phyloP scores from a whole-genome alignment of 1,140 invertebrate genomes.

The Aphelenchoides fujianensis region DNA sequence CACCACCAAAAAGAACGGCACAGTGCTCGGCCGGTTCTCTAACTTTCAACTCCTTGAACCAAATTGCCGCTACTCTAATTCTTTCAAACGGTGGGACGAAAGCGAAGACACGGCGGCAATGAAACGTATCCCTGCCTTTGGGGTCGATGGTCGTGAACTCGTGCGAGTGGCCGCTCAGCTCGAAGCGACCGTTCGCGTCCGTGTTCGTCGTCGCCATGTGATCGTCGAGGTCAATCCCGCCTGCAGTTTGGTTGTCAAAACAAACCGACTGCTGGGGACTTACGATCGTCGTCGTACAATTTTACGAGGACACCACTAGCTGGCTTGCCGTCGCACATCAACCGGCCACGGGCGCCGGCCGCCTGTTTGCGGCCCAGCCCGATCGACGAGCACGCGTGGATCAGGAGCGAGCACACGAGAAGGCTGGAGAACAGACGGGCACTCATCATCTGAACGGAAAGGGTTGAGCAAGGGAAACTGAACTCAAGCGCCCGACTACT shows the following conservation, averaged over 20 bases:
- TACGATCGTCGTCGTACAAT: slow-evolving; percentile 47
- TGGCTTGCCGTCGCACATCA: slow-evolving; percentile 21
- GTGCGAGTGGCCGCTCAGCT: not conserved
- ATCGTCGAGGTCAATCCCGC: slow-evolving; percentile 17
- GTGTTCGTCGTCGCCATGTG: not conserved
- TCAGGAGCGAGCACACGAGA: too few relatives aligned
- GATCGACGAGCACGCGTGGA: too few relatives aligned
- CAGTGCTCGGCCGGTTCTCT: too few relatives aligned
- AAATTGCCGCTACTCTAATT: too few relatives aligned
- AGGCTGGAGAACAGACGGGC: too few relatives aligned
- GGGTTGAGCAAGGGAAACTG: too few relatives aligned
- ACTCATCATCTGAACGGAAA: too few relatives aligned
- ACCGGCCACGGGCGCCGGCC: slow-evolving; percentile 4
- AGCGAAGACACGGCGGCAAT: not conserved
- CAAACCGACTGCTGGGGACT: not conserved
- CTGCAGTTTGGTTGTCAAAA: not conserved
- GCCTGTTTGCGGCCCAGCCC: slow-evolving; percentile 9
- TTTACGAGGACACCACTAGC: slow-evolving; percentile 33
- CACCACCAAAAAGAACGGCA: too few relatives aligned
- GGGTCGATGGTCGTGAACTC: slow-evolving; percentile 25
- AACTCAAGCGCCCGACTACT: too few relatives aligned
- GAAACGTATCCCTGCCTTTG: not conserved
- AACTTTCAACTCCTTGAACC: too few relatives aligned
- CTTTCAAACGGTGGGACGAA: too few relatives aligned
- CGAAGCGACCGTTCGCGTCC: slow-evolving; percentile 9